Evolutionary conservation across 1,140 invertebrate genomes (phyloP), one percentile per base, ranked within the genome.

Genomic region (Drosophila rhopaloa): DNA sequence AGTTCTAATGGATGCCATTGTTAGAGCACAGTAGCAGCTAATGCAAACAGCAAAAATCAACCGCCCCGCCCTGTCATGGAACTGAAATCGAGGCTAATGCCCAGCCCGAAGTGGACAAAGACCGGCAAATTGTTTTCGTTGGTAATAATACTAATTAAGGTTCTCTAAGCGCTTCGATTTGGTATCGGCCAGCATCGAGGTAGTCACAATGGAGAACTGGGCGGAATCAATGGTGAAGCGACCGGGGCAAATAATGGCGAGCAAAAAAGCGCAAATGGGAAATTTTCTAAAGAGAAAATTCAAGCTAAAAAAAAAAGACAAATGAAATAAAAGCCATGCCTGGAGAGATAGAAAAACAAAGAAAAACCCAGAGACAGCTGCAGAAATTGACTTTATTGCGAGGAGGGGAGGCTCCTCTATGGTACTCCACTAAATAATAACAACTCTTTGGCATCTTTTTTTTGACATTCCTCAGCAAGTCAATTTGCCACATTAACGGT

Each of bases 91-190:
- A 89, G 85, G 81, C 73, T 88, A 88, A 88, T 89, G 57, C 84
- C 61, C 46, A 38, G 24, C 43, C 38, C 10, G 3, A 50, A 32
- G 14, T 71, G 65, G 35, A 70, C 79, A 79, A 88, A 79, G 59
- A 51, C 71, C 63, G 74, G 66, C 76, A 80, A 81, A 89, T 88
- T 88, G 80, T 88, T 89, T 88, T 89, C 63, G 48, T 89, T 89
- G 66, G 73, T 80, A 88, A 89, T 89, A 75, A 89, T 81, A 84
- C 84, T 84, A 81, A 88, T 89, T 88, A 89, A 78, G 88, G 61
- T 89, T 77, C 54, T 56, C 56, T 67, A 66, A 57, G 68, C 67
- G 53, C 53, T 54, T 83, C 67, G 62, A 74, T 74, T 74, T 63
- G 75, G 16, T 48, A 48, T 57, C 66, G 19, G 35, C 6, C 46